These are phyloP conservation scores for Hoplostethus atlanticus DNA, from an alignment of 2,797 vertebrate species.

Conservation along the genomic window DNA sequence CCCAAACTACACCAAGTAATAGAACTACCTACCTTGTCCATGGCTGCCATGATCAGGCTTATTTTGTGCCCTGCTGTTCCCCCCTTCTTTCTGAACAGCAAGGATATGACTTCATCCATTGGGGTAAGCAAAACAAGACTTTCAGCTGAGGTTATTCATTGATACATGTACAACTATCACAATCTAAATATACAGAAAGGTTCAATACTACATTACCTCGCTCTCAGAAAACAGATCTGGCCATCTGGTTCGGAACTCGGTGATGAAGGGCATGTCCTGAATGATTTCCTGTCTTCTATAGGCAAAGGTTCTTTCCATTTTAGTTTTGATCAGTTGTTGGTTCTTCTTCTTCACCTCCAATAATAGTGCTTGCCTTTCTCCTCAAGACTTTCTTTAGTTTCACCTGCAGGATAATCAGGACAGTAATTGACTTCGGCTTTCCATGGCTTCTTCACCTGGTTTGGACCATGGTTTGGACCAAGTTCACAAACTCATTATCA, in stretches of 20 bases:
- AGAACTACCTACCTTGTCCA: too few relatives aligned
- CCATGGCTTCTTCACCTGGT: slow-evolving; percentile 18
- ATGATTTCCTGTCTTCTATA: background rate
- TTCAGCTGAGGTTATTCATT: too few relatives aligned
- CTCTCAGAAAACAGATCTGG: background rate
- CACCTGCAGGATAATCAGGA: slow-evolving; percentile 9
- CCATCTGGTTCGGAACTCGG: slow-evolving; percentile 15
- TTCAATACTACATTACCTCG: background rate
- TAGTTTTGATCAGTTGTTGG: slow-evolving; percentile 3
- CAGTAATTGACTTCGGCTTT: slow-evolving; percentile 16
- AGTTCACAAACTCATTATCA: too few relatives aligned
- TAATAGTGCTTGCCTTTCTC: background rate
- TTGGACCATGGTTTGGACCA: background rate
- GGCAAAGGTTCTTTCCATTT: slow-evolving; percentile 19
- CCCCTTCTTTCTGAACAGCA: too few relatives aligned
- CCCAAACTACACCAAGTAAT: too few relatives aligned
- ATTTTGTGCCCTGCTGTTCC: too few relatives aligned
- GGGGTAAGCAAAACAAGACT: too few relatives aligned
- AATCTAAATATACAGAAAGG: background rate
- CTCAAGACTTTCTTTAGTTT: slow-evolving; percentile 12
- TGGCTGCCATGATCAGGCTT: too few relatives aligned
- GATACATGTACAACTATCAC: too few relatives aligned
- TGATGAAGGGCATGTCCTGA: slow-evolving; percentile 13
- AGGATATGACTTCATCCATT: too few relatives aligned
- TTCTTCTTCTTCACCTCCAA: slow-evolving; percentile 17